phyloP scores from a whole-genome alignment of 2,888 invertebrate genomes.

The Eudasyphora cyanicolor region DNA sequence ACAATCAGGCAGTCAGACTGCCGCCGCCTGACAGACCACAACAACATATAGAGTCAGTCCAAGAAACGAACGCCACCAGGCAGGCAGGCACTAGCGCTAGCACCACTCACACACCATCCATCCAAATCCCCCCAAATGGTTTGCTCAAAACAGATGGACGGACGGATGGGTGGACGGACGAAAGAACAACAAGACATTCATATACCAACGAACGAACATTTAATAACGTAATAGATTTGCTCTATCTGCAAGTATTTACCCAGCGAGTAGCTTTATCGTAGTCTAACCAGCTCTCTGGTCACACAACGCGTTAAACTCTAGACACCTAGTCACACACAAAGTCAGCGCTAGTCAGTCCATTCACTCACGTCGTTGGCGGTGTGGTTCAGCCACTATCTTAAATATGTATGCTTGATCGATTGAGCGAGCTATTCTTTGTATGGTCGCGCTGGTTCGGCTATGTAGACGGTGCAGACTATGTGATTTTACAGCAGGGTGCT shows the following conservation, averaged over 20 bases:
- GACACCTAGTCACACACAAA: slow-evolving; percentile 17
- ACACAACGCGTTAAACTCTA: not conserved
- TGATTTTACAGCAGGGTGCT: too few species aligned
- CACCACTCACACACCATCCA: not conserved
- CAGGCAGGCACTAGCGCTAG: slow-evolving; percentile 44
- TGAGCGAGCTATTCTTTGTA: too few species aligned
- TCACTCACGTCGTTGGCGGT: not conserved
- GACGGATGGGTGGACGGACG: not conserved
- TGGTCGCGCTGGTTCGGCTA: too few species aligned
- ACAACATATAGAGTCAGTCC: slow-evolving; percentile 1
- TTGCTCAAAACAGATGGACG: not conserved
- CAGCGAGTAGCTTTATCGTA: not conserved
- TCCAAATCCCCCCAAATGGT: not conserved
- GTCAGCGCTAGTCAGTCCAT: not conserved
- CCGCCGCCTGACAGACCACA: slow-evolving; percentile 43
- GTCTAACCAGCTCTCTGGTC: not conserved
- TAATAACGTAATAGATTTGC: slow-evolving; percentile 30
- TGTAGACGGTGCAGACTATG: too few species aligned
- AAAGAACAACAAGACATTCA: not conserved
- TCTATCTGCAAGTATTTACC: slow-evolving; percentile 2
- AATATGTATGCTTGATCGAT: too few species aligned
- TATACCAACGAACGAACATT: not conserved
- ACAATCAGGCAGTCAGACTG: slow-evolving; percentile 46
- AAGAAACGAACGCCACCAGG: slow-evolving; percentile 21
- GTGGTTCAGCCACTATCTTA: too few species aligned